A percentile compares a stretch with the other conserved stretches of the same genome.
phyloP scores from a whole-genome alignment of 2,797 vertebrate species.

The Telmatherina bonti region DNA sequence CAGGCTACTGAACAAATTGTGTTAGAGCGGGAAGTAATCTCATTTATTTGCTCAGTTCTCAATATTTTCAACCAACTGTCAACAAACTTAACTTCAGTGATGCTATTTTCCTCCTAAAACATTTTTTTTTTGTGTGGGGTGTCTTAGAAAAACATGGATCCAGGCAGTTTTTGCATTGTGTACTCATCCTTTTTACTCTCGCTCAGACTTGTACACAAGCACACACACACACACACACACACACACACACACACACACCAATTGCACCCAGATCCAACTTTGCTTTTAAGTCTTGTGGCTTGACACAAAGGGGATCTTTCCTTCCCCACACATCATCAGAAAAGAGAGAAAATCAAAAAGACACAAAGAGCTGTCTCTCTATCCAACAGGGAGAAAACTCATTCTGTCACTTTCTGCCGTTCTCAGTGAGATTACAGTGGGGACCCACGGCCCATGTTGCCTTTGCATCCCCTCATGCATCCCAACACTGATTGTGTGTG shows the following conservation, averaged over 20 bases:
- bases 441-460: slow-evolving; percentile 69
- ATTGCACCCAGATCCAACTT: slow-evolving; percentile 75
- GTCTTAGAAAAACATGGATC: slow-evolving; percentile 65
- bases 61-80: slow-evolving; percentile 66
- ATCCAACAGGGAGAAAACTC: slow-evolving; percentile 76
- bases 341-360: slow-evolving; percentile 80
- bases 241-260: slow-evolving; percentile 33
- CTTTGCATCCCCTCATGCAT: slow-evolving; percentile 58
- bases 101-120: slow-evolving; percentile 48
- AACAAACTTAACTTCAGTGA: slow-evolving; percentile 54
- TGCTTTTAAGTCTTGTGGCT: slow-evolving; percentile 81
- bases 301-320: slow-evolving; percentile 82
- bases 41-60: slow-evolving; percentile 53
- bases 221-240: slow-evolving; percentile 27
- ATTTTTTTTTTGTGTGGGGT: slow-evolving; percentile 63
- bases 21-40: slow-evolving; percentile 35
- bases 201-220: slow-evolving; percentile 27
- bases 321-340: slow-evolving; percentile 76
- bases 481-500: slow-evolving; percentile 28
- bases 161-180: slow-evolving; percentile 62
- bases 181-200: slow-evolving; percentile 42
- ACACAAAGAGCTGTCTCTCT: slow-evolving; percentile 77
- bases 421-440: slow-evolving; percentile 78
- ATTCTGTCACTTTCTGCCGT: slow-evolving; percentile 77
- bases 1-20: slow-evolving; percentile 25